phyloP scores from a whole-genome alignment of 2,113 vertebrate species.

The Muscicapa adusta region DNA sequence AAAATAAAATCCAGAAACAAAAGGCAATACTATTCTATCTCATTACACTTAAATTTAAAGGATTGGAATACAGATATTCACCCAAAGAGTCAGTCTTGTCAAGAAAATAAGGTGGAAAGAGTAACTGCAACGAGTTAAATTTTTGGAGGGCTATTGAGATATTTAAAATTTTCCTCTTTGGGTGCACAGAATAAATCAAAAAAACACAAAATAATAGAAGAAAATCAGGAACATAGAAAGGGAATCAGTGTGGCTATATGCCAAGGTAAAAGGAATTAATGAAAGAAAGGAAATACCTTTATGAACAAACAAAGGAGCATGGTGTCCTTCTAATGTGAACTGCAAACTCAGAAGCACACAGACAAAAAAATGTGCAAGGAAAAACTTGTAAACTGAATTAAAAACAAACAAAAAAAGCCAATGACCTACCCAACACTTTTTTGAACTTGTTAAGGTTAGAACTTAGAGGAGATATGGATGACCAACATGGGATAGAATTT shows the following conservation, averaged over 20 bases:
- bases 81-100: neutral
- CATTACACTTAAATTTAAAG: neutral
- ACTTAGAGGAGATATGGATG: neutral
- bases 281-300: neutral
- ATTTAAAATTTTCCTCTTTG: neutral
- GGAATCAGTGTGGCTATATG: neutral
- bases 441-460: neutral
- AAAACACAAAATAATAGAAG: neutral
- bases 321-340: neutral
- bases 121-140: neutral
- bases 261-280: neutral
- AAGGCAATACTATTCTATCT: neutral
- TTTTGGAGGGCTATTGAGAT: neutral
- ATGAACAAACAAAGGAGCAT: neutral
- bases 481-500: neutral
- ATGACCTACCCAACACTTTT: neutral
- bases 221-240: neutral
- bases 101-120: neutral
- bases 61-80: neutral
- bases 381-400: neutral
- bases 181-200: neutral
- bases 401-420: fast-evolving
- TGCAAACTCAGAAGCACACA: neutral
- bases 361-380: neutral
- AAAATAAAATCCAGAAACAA: neutral